Evolutionary conservation across 64 coral and sea anemone species (phyloP).

Genomic region (Pocillopora damicornis): DNA sequence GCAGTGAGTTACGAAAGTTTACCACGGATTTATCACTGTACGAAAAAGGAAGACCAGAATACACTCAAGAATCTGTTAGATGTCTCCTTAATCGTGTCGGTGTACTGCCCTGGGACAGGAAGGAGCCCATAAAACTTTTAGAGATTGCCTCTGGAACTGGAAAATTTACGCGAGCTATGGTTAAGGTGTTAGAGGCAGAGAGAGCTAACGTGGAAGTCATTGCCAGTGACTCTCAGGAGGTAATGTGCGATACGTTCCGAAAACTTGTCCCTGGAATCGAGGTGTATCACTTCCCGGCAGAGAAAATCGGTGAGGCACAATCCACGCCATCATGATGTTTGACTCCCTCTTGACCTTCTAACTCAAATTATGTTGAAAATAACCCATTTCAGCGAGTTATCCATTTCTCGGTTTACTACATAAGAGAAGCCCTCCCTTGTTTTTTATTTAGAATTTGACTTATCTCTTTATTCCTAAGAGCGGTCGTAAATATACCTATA

Average conservation of each 20-base stretch:
- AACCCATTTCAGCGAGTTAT: no score
- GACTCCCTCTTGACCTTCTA: no score
- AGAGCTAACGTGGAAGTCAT: slow-evolving; percentile 44
- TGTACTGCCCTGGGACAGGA: slow-evolving; percentile 10
- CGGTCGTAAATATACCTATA: no score
- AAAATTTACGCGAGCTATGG: slow-evolving; percentile 72
- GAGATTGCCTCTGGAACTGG: slow-evolving; percentile 91
- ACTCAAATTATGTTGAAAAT: no score
- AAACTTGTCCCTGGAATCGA: slow-evolving; percentile 58
- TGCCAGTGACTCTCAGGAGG: slow-evolving; percentile 56
- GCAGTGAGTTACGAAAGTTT: background rate
- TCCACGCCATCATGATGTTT: background rate
- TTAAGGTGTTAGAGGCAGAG: slow-evolving; percentile 17
- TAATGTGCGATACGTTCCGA: slow-evolving; percentile 76
- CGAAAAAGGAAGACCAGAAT: slow-evolving; percentile 75
- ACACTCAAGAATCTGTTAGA: slow-evolving; percentile 73
- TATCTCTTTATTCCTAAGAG: no score
- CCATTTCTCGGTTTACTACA: no score
- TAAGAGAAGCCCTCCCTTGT: no score
- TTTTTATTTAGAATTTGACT: no score
- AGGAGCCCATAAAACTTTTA: slow-evolving; percentile 46
- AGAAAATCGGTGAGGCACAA: slow-evolving; percentile 44
- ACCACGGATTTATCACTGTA: slow-evolving; percentile 57
- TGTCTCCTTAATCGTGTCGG: slow-evolving; percentile 60
- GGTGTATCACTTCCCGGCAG: slow-evolving; percentile 59